phyloP scores from a whole-genome alignment of 1,140 invertebrate species.

The Drosophila teissieri region DNA sequence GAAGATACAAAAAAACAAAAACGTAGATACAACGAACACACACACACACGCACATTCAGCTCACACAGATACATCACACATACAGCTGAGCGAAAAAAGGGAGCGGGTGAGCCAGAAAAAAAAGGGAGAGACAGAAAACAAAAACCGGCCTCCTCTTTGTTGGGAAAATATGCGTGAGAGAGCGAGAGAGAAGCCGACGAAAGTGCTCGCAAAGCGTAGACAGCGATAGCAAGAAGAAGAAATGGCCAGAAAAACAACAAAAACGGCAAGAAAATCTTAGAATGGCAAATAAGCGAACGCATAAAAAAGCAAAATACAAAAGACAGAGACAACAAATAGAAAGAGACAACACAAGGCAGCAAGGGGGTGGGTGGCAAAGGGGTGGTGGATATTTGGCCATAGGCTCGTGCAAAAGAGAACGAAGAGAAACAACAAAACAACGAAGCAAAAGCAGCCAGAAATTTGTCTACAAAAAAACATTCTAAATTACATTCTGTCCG shows the following conservation, averaged over 20 bases:
- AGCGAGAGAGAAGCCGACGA: slow-evolving; percentile 43
- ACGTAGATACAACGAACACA: slow-evolving; percentile 8
- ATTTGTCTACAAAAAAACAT: slow-evolving; percentile 13
- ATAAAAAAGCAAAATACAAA: slow-evolving; percentile 20
- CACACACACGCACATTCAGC: not conserved
- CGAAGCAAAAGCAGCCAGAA: slow-evolving; percentile 38
- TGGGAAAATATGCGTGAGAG: slow-evolving; percentile 70
- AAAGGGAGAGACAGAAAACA: slow-evolving; percentile 26
- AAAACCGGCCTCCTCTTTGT: slow-evolving; percentile 70
- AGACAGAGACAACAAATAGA: slow-evolving; percentile 1
- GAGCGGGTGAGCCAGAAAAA: slow-evolving; percentile 26
- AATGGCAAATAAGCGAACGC: slow-evolving; percentile 38
- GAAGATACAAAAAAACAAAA: slow-evolving; percentile 58
- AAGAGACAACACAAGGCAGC: not conserved
- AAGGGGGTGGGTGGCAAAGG: slow-evolving; percentile 9
- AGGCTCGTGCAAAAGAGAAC: slow-evolving; percentile 32
- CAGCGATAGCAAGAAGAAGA: slow-evolving; percentile 31
- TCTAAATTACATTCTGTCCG: slow-evolving; percentile 16
- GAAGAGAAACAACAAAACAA: slow-evolving; percentile 22
- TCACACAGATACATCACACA: slow-evolving; percentile 16
- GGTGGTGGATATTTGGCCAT: slow-evolving; percentile 17
- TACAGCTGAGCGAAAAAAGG: slow-evolving; percentile 16
- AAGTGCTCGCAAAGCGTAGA: slow-evolving; percentile 50
- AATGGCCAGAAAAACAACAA: slow-evolving; percentile 45
- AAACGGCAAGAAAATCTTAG: slow-evolving; percentile 40